Conservation (phyloP, 2,888 invertebrate genomes). For the Ecdyonurus torrentis region DNA sequence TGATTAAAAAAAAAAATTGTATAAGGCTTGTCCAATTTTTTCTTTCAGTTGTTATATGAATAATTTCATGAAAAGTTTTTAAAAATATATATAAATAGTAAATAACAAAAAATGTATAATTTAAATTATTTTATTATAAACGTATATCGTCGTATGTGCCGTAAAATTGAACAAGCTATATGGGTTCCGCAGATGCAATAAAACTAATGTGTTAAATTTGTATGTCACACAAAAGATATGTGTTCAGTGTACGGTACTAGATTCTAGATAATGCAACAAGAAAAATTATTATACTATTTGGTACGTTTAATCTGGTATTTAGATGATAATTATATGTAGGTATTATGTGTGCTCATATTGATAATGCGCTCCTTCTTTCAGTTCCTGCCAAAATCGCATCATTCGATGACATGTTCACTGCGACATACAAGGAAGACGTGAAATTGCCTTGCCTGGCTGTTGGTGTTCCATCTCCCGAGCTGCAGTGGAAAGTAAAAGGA, state of each 20-base stretch:
- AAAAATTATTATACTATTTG: neutral
- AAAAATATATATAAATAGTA: neutral
- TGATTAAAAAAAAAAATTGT: too few relatives aligned
- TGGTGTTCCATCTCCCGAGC: constrained; percentile 77
- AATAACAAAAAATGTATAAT: neutral
- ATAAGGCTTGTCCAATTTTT: too few relatives aligned
- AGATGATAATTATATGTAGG: too few relatives aligned
- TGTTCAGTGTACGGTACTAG: too few relatives aligned
- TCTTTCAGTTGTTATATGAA: too few relatives aligned
- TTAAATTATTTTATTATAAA: neutral
- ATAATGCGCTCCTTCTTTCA: constrained; percentile 24
- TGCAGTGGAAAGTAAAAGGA: constrained; percentile 78
- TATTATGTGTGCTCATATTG: neutral
- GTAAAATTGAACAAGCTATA: too few relatives aligned
- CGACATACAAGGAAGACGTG: constrained; percentile 82
- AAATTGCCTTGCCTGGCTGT: constrained; percentile 83
- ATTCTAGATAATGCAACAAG: too few relatives aligned
- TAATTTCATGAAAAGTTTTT: too few relatives aligned
- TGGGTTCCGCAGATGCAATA: too few relatives aligned
- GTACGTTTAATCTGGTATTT: neutral
- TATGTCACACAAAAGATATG: too few relatives aligned
- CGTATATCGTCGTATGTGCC: too few relatives aligned
- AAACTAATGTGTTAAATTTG: too few relatives aligned
- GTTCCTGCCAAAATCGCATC: constrained; percentile 91
- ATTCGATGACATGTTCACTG: constrained; percentile 84